Percentiles rank a stretch among this genome's conserved stretches.
These are phyloP conservation scores for Molossus molossus DNA, from an alignment of 2,797 vertebrate genomes.

Conservation along the genomic window DNA sequence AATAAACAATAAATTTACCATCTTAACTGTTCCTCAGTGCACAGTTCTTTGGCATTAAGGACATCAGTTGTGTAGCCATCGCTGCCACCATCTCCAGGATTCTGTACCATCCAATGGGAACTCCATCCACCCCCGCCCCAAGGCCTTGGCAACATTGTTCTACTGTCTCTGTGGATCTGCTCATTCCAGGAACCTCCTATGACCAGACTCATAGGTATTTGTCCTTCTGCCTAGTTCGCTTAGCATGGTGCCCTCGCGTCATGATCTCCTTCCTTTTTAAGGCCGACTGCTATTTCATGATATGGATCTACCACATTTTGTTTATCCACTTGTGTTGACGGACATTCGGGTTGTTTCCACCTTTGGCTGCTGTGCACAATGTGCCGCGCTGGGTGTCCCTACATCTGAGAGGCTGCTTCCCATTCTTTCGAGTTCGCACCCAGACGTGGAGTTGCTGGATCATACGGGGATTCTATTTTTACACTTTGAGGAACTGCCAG, in stretches of 20 bases:
- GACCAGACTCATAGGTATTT: accelerated
- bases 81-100: background rate
- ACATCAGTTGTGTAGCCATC: background rate
- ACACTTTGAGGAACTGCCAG: background rate
- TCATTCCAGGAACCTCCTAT: background rate
- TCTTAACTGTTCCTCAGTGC: background rate
- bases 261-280: background rate
- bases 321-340: accelerated
- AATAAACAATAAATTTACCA: background rate
- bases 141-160: background rate
- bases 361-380: accelerated
- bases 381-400: accelerated
- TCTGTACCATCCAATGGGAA: too few species aligned
- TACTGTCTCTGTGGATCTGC: too few species aligned
- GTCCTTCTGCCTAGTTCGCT: background rate
- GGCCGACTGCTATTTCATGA: background rate
- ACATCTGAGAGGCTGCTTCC: background rate
- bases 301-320: accelerated
- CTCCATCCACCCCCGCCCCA: too few species aligned
- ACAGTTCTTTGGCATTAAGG: accelerated
- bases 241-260: accelerated
- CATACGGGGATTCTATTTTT: slow-evolving; percentile 15
- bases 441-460: background rate
- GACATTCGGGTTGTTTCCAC: background rate
- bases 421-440: background rate